A percentile compares a stretch with the other conserved stretches of the same genome.
Conservation (phyloP, 2,797 vertebrate species). For the Holocentrus rufus region DNA sequence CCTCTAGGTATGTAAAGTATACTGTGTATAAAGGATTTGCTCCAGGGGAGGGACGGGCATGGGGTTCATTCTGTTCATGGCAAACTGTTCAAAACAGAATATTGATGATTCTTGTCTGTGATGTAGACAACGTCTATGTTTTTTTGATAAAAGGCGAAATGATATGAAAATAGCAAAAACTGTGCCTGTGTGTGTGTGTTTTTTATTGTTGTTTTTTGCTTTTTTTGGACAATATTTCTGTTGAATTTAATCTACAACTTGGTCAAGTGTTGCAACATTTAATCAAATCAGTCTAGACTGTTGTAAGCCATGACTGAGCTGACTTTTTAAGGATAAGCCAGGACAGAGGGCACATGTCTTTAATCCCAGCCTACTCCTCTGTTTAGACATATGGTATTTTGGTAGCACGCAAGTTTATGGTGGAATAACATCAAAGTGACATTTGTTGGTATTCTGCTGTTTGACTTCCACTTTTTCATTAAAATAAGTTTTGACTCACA, state of each 20-base stretch:
- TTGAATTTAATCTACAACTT: conserved; percentile 8
- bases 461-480: background rate
- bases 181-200: conserved; percentile 38
- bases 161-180: conserved; percentile 60
- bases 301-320: conserved; percentile 47
- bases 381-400: conserved; percentile 72
- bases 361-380: conserved; percentile 64
- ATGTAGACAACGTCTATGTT: conserved; percentile 86
- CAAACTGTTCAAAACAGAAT: conserved; percentile 79
- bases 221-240: conserved; percentile 40
- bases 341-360: conserved; percentile 57
- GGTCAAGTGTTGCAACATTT: background rate
- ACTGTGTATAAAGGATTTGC: conserved; percentile 82
- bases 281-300: conserved; percentile 60
- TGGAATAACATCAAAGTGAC: conserved; percentile 36
- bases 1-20: conserved; percentile 80
- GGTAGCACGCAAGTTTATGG: conserved; percentile 34
- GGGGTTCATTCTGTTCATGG: conserved; percentile 79
- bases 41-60: conserved; percentile 68
- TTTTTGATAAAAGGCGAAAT: conserved; percentile 80
- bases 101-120: conserved; percentile 87
- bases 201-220: too few relatives aligned
- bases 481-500: background rate
- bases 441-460: background rate
- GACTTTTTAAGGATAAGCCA: conserved; percentile 68